phyloP scores from a whole-genome alignment of 2,113 vertebrate genomes.

The Galbula dea region DNA sequence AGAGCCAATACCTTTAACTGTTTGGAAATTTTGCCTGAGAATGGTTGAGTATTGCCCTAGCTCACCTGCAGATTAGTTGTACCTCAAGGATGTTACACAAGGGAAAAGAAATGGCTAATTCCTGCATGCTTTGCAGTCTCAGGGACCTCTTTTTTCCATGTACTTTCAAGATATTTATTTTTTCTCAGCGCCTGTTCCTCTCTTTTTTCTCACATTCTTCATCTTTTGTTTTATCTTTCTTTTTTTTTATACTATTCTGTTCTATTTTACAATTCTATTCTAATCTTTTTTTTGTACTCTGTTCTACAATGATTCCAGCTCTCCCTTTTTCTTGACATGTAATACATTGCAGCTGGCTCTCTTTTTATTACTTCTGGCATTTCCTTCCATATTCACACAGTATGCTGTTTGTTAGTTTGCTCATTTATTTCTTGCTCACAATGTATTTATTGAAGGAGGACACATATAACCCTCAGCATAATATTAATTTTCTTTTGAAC shows the following conservation, averaged over 20 bases:
- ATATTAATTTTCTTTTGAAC: slow-evolving; percentile 13
- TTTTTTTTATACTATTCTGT: not conserved
- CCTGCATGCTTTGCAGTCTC: not conserved
- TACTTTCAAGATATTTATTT: not conserved
- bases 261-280: not conserved
- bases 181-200: not conserved
- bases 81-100: slow-evolving; percentile 13
- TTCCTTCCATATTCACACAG: not conserved
- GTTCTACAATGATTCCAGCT: not conserved
- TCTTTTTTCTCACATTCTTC: not conserved
- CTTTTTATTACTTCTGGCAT: not conserved
- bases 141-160: not conserved
- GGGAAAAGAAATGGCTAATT: not conserved
- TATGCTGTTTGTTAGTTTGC: not conserved
- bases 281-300: not conserved
- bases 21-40: not conserved
- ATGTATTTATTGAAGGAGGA: not conserved
- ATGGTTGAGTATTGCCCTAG: not conserved
- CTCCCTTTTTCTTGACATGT: not conserved
- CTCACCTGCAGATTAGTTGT: slow-evolving; percentile 7
- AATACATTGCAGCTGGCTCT: not conserved
- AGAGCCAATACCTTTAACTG: not conserved
- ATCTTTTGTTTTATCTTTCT: not conserved
- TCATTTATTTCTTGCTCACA: not conserved
- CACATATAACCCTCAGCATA: not conserved